Evolutionary conservation across 1,140 invertebrate genomes (phyloP).

Genomic region (Aphelinus certus): DNA sequence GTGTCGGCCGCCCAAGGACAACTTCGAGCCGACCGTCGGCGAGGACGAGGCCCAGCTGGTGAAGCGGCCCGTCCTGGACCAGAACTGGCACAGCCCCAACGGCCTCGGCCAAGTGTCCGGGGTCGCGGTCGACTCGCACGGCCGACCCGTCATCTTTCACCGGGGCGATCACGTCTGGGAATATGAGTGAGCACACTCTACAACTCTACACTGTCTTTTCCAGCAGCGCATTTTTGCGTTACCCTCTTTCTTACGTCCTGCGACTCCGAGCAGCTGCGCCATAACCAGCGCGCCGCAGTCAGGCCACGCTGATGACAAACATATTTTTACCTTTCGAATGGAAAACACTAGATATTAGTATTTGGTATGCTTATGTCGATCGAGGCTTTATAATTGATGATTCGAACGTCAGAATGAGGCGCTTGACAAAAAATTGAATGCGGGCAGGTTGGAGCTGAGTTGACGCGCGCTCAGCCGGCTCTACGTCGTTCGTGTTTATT

Average conservation of each 20-base stretch:
- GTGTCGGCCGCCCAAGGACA: slow-evolving; percentile 28
- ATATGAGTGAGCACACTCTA: slow-evolving; percentile 70
- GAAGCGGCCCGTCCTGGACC: slow-evolving; percentile 71
- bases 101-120: slow-evolving; percentile 86
- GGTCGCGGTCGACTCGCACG: slow-evolving; percentile 81
- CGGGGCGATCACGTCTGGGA: slow-evolving; percentile 85
- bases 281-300: no score
- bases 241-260: not conserved
- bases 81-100: slow-evolving; percentile 73
- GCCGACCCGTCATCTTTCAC: slow-evolving; percentile 89
- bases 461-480: no score
- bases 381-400: no score
- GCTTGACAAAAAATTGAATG: no score
- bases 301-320: no score
- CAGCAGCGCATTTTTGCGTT: not conserved
- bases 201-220: not conserved
- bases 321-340: no score
- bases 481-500: no score
- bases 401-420: no score
- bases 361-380: no score
- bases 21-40: not conserved
- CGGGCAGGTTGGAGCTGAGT: no score
- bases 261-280: no score
- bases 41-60: not conserved
- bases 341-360: no score